Conservation (phyloP, 2,797 vertebrate genomes). For the Philypnodon macrostomus region DNA sequence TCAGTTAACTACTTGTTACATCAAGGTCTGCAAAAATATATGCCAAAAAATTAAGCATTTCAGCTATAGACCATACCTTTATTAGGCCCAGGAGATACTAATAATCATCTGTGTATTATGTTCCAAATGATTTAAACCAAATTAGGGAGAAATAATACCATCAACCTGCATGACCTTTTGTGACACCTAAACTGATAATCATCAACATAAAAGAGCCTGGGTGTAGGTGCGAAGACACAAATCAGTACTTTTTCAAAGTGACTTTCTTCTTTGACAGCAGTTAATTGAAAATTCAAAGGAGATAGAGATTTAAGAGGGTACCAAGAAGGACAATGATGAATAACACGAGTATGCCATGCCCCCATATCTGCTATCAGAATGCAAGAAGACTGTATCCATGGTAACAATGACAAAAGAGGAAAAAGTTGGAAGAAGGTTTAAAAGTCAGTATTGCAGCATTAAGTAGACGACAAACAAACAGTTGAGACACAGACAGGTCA, state of each 20-base stretch:
- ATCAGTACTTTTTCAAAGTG: slow-evolving; percentile 23
- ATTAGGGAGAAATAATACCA: slow-evolving; percentile 10
- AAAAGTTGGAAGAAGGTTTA: slow-evolving; percentile 31
- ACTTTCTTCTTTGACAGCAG: slow-evolving; percentile 30
- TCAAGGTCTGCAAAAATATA: too few species aligned
- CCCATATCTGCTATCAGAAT: slow-evolving; percentile 41
- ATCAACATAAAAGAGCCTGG: slow-evolving; percentile 6
- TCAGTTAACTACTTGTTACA: too few species aligned
- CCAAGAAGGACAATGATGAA: slow-evolving; percentile 38
- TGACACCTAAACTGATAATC: slow-evolving; percentile 1
- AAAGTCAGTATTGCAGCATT: slow-evolving; percentile 14
- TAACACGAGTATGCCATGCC: slow-evolving; percentile 33
- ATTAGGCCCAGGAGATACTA: too few species aligned
- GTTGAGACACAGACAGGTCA: slow-evolving; percentile 43
- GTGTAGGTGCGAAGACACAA: not conserved
- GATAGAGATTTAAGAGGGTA: slow-evolving; percentile 47
- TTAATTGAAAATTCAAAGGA: slow-evolving; percentile 53
- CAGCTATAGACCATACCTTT: too few species aligned
- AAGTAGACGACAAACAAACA: slow-evolving; percentile 17
- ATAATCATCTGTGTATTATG: slow-evolving; percentile 9
- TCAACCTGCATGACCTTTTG: not conserved
- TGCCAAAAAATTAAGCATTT: too few species aligned
- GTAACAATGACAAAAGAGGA: slow-evolving; percentile 52
- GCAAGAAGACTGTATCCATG: slow-evolving; percentile 50
- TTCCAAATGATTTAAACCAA: slow-evolving; percentile 5